A percentile compares a stretch with the other conserved stretches of the same genome.
phyloP scores from a whole-genome alignment of 2,888 invertebrate genomes.

The Cosmia trapezina region DNA sequence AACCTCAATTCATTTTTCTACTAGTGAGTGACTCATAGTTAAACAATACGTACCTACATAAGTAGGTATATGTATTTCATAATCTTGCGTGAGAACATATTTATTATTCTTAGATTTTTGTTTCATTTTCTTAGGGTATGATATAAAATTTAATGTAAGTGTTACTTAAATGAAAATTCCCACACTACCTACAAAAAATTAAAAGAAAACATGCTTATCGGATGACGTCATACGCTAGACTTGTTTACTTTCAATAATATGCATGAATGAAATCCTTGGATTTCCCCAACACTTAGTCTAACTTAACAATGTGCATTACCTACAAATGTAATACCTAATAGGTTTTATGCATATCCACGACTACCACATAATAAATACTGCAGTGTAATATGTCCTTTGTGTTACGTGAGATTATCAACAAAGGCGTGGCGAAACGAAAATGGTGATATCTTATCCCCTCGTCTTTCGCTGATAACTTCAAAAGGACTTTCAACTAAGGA shows the following conservation, averaged over 20 bases:
- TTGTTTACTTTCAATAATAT: conserved; percentile 78
- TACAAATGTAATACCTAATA: conserved; percentile 25
- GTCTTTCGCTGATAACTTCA: conserved; percentile 9
- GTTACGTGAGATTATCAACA: conserved; percentile 39
- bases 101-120: conserved; percentile 1
- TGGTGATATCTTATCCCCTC: conserved; percentile 31
- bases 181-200: conserved; percentile 30
- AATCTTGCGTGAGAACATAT: conserved; percentile 52
- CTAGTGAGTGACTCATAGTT: conserved; percentile 56
- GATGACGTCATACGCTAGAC: conserved; percentile 71
- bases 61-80: conserved; percentile 49
- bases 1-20: conserved; percentile 51
- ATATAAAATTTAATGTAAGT: neutral
- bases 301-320: conserved; percentile 25
- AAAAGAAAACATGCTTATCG: conserved; percentile 45
- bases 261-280: conserved; percentile 85
- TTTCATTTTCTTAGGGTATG: neutral
- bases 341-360: conserved; percentile 7
- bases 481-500: neutral
- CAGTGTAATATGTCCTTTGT: conserved; percentile 24
- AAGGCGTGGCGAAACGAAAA: conserved; percentile 31
- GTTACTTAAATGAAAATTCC: conserved; percentile 24
- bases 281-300: conserved; percentile 69
- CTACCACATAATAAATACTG: conserved; percentile 1
- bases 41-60: conserved; percentile 22